Evolutionary conservation across 1,140 invertebrate genomes (phyloP).

Genomic region (Drosophila nannoptera): DNA sequence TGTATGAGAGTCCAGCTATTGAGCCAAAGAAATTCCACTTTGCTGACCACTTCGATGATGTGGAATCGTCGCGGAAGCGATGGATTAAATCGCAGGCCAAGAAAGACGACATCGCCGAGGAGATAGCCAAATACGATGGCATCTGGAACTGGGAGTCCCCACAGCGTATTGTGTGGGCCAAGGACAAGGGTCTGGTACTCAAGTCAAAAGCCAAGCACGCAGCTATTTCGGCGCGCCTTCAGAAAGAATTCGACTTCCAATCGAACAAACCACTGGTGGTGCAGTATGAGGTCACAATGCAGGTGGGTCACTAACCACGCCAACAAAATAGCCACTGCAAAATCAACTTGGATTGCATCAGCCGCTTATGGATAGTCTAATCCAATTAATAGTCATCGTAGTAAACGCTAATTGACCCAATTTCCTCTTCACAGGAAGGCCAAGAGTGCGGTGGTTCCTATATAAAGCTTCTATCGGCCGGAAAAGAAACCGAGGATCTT

Average conservation of each 20-base stretch:
- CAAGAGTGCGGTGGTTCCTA: constrained; percentile 99
- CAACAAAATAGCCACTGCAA: constrained; percentile 5
- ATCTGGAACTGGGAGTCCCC: constrained; percentile 89
- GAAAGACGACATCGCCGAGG: constrained; percentile 94
- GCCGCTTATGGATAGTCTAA: constrained; percentile 45
- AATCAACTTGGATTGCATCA: constrained; percentile 58
- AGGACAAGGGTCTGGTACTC: constrained; percentile 93
- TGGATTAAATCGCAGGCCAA: constrained; percentile 96
- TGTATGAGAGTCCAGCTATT: constrained; percentile 83
- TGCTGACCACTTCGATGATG: constrained; percentile 93
- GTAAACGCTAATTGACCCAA: constrained; percentile 53
- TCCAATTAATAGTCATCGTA: constrained; percentile 66
- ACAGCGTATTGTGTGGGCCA: constrained; percentile 86
- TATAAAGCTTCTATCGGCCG: constrained; percentile 91
- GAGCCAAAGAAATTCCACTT: constrained; percentile 85
- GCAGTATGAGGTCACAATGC: constrained; percentile 93
- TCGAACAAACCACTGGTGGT: constrained; percentile 92
- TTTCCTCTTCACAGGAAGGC: constrained; percentile 83
- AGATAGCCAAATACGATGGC: constrained; percentile 97
- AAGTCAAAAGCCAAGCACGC: constrained; percentile 98
- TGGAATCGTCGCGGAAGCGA: constrained; percentile 85
- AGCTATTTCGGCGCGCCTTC: constrained; percentile 93
- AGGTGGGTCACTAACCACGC: constrained; percentile 75
- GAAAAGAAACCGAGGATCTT: constrained; percentile 85
- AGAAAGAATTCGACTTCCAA: constrained; percentile 91